Percentiles rank a stretch among this genome's conserved stretches.
Evolutionary conservation across 2,888 invertebrate genomes (phyloP).

Genomic region (Ariolimax columbianus): DNA sequence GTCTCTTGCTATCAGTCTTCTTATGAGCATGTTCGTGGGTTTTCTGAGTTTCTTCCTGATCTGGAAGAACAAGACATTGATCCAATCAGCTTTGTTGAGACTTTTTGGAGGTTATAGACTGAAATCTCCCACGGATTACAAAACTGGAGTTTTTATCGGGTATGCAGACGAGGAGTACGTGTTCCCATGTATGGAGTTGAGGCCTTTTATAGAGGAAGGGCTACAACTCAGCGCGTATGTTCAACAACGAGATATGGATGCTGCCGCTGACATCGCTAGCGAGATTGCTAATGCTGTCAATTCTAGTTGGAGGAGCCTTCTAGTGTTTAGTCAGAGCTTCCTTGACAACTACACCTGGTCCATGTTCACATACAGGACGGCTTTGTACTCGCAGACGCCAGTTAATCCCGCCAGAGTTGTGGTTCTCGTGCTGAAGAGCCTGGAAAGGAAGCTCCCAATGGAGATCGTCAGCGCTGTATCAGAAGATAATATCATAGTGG

Average conservation of each 20-base stretch:
- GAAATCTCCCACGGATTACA: conserved; percentile 2
- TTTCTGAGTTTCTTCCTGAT: background rate
- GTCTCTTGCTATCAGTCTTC: background rate
- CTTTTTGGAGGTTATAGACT: conserved; percentile 8
- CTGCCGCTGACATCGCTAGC: conserved; percentile 1
- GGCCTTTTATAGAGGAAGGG: background rate
- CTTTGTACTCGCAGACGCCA: conserved; percentile 4
- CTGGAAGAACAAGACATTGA: background rate
- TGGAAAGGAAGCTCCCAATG: background rate
- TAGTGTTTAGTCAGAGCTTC: conserved; percentile 13
- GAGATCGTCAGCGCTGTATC: background rate
- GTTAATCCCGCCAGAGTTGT: conserved; percentile 22
- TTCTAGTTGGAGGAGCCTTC: conserved; percentile 31
- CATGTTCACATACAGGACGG: conserved; percentile 13
- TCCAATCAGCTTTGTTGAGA: background rate
- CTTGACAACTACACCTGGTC: conserved; percentile 25
- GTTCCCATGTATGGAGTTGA: conserved; percentile 19
- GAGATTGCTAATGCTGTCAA: conserved; percentile 31
- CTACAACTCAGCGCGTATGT: conserved; percentile 3
- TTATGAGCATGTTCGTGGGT: background rate
- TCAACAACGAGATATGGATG: background rate
- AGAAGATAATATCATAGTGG: conserved; percentile 28
- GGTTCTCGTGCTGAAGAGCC: conserved; percentile 3
- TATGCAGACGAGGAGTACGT: conserved; percentile 22
- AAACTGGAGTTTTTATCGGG: conserved; percentile 25